A percentile compares a stretch with the other conserved stretches of the same genome.
Evolutionary conservation across 2,113 vertebrate species (phyloP).

Genomic region (Isichthys henryi): DNA sequence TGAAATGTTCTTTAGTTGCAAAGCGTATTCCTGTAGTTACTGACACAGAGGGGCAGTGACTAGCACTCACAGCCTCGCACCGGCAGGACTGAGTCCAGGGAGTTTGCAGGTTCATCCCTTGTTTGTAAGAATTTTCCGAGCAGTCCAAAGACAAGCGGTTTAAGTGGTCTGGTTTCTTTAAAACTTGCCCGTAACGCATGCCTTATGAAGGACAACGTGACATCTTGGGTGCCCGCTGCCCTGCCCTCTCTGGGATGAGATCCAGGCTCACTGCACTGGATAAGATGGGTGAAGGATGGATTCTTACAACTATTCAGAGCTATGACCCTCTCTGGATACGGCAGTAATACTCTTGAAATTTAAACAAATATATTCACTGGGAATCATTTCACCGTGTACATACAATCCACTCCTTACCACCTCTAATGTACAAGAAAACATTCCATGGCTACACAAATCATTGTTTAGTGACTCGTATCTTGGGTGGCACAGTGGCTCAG

Average conservation of each 20-base stretch:
- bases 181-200: not conserved
- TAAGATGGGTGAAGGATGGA: not conserved
- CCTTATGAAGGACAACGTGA: not conserved
- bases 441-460: not conserved
- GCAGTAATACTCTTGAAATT: not conserved
- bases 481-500: not conserved
- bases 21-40: not conserved
- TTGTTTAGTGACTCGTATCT: not conserved
- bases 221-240: not conserved
- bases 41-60: not conserved
- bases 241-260: not conserved
- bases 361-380: not conserved
- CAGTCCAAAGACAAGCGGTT: not conserved
- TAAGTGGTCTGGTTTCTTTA: not conserved
- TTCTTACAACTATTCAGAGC: not conserved
- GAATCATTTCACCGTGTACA: not conserved
- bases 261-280: not conserved
- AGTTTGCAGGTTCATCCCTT: not conserved
- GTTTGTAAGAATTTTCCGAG: not conserved
- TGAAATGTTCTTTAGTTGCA: not conserved
- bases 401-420: not conserved
- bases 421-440: not conserved
- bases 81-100: not conserved
- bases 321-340: not conserved
- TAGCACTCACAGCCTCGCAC: not conserved